phyloP scores from a whole-genome alignment of 2,113 vertebrate species.

The Forbesichthys agassizii region DNA sequence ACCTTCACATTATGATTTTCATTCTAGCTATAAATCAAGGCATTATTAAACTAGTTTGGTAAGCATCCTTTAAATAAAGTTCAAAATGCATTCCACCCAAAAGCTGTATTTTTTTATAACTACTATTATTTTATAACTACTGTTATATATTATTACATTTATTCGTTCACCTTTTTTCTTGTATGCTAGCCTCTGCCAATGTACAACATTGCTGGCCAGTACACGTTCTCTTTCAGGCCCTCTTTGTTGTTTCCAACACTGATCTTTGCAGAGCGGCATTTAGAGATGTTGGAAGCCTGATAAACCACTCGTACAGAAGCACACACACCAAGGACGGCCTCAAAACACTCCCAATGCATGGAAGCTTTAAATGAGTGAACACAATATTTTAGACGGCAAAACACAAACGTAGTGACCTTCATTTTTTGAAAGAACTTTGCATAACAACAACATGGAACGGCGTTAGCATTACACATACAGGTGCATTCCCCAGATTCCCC shows the following conservation, averaged over 20 bases:
- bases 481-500: too few species aligned
- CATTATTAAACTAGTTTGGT: too few species aligned
- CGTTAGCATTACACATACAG: not conserved
- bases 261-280: conserved; percentile 24
- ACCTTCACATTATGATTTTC: too few species aligned
- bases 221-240: too few species aligned
- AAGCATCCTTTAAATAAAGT: too few species aligned
- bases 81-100: too few species aligned
- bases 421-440: too few species aligned
- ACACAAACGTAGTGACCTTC: too few species aligned
- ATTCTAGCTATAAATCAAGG: too few species aligned
- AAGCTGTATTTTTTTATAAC: too few species aligned
- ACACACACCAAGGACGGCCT: not conserved
- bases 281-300: conserved; percentile 13
- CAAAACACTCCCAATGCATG: not conserved
- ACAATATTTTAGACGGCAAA: not conserved
- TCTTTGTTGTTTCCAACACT: conserved; percentile 5
- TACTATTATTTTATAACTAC: not conserved
- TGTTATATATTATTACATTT: not conserved
- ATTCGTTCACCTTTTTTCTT: not conserved
- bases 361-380: not conserved
- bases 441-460: not conserved
- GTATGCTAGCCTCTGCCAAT: too few species aligned
- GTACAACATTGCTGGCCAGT: too few species aligned
- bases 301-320: conserved; percentile 3